Evolutionary conservation across 2,797 vertebrate species (phyloP), one percentile per base, ranked within the genome.

Genomic region (Notamacropus eugenii): DNA sequence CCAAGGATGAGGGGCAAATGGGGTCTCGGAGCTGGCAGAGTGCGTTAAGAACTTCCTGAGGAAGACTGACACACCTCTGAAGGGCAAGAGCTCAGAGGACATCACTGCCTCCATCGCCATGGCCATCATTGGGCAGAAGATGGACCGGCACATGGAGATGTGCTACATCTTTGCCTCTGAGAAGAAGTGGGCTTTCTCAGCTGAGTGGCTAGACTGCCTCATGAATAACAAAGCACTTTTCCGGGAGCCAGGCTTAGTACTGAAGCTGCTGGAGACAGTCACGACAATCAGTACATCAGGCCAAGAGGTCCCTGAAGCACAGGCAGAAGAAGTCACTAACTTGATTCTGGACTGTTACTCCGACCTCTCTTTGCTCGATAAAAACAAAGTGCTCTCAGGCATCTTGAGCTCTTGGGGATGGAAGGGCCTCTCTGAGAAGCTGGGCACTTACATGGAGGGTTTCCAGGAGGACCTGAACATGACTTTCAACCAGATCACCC

Each of bases 401-500:
- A 97, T 99, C 93, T 92, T 99, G 94, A 91, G 22, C 0, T 97
- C 98, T 82, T 99, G 99, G 97, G 99, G 98, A 0, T 98, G 97
- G 46, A 95, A 95, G 55, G 99, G 99, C 0, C 98, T 99, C 96
- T 99, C 98, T 0, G 67, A 97, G 87, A 97, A 97, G 2, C 91
- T 99, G 90, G 94, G 97, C 0, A 96, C 97, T 29, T 97, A 99
- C 54, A 98, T 96, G 0, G 98, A 98, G 2, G 98, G 98, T 6
- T 99, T 99, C 93, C 99, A 99, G 27, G 99, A 99, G 96, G 99
- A 99, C 92, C 99, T 99, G 95, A 99, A 99, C 95, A 98, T 99
- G 94, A 98, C 99, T 24, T 99, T 99, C 94, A 99, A 99, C 98
- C 99, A 99, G 98, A 99, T 99, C 58, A 99, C 99, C 0, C 99